A percentile compares a stretch with the other conserved stretches of the same genome.
These are phyloP conservation scores for Napeogenes sylphis DNA, from an alignment of 2,888 invertebrate species.

Conservation along the genomic window DNA sequence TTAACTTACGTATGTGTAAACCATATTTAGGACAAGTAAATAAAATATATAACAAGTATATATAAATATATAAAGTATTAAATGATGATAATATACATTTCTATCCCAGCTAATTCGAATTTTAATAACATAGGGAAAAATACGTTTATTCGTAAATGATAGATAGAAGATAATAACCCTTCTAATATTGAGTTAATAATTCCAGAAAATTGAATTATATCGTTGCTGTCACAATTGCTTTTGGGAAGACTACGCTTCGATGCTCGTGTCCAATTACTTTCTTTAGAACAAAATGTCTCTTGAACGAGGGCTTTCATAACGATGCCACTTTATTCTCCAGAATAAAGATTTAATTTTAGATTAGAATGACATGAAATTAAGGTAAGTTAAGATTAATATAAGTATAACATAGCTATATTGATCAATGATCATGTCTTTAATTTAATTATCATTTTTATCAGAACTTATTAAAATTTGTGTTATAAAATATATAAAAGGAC, in stretches of 20 bases:
- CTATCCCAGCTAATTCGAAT: slow-evolving; percentile 17
- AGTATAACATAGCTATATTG: slow-evolving; percentile 12
- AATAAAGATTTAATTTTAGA: slow-evolving; percentile 68
- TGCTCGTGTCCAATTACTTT: slow-evolving; percentile 61
- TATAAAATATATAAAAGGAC: not conserved
- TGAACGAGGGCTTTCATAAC: slow-evolving; percentile 51
- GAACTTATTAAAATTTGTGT: too few relatives aligned
- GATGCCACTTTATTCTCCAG: slow-evolving; percentile 49
- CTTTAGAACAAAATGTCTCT: slow-evolving; percentile 56
- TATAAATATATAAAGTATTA: too few relatives aligned
- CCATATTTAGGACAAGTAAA: too few relatives aligned
- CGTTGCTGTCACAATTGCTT: slow-evolving; percentile 53
- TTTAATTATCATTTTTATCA: too few relatives aligned
- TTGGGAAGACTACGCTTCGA: slow-evolving; percentile 48
- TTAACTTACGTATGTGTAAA: not conserved
- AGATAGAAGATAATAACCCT: slow-evolving; percentile 33
- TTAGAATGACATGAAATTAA: slow-evolving; percentile 46
- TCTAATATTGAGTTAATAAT: slow-evolving; percentile 42
- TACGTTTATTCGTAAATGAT: slow-evolving; percentile 29
- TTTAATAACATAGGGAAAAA: slow-evolving; percentile 17
- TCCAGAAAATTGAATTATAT: slow-evolving; percentile 57
- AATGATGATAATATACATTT: slow-evolving; percentile 7
- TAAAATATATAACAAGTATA: too few relatives aligned
- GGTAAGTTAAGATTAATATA: slow-evolving; percentile 27
- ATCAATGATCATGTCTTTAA: too few relatives aligned